These are phyloP conservation scores for Caranx melampygus DNA, from an alignment of 2,113 vertebrate genomes.

Conservation along the genomic window DNA sequence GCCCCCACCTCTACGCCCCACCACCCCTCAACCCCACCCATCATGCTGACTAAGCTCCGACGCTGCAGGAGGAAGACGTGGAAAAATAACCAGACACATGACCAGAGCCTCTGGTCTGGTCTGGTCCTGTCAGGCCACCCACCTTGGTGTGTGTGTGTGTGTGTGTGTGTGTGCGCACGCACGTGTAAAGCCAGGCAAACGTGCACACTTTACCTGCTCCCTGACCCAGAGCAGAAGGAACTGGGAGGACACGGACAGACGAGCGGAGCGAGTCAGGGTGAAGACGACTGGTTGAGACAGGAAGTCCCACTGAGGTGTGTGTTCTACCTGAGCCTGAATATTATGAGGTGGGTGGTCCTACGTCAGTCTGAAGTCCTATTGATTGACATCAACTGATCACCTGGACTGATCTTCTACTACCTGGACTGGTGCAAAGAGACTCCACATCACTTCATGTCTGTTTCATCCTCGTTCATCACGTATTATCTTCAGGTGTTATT, in stretches of 20 bases:
- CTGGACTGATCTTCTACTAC: too few species aligned
- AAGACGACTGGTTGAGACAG: slow-evolving; percentile 41
- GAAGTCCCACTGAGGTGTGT: slow-evolving; percentile 15
- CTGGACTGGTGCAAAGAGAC: too few species aligned
- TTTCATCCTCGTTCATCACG: not conserved
- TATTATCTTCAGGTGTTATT: not conserved
- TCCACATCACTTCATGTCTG: not conserved
- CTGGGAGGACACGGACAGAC: not conserved
- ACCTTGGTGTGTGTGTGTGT: not conserved
- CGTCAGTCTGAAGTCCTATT: too few species aligned
- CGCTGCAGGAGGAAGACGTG: not conserved
- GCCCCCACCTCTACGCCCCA: too few species aligned
- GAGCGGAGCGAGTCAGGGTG: slow-evolving; percentile 9
- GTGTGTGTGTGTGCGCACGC: not conserved
- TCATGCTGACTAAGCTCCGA: not conserved
- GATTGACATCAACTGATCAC: too few species aligned
- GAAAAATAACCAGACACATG: not conserved
- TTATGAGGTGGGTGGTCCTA: too few species aligned
- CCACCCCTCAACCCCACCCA: too few species aligned
- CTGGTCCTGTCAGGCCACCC: slow-evolving; percentile 8
- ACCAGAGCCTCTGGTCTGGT: not conserved
- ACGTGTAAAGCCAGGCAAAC: not conserved
- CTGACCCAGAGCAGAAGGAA: slow-evolving; percentile 29
- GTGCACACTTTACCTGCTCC: slow-evolving; percentile 30
- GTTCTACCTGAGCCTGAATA: too few species aligned